Conservation (phyloP, 2,113 vertebrate genomes). For the Aleadryas rufinucha region DNA sequence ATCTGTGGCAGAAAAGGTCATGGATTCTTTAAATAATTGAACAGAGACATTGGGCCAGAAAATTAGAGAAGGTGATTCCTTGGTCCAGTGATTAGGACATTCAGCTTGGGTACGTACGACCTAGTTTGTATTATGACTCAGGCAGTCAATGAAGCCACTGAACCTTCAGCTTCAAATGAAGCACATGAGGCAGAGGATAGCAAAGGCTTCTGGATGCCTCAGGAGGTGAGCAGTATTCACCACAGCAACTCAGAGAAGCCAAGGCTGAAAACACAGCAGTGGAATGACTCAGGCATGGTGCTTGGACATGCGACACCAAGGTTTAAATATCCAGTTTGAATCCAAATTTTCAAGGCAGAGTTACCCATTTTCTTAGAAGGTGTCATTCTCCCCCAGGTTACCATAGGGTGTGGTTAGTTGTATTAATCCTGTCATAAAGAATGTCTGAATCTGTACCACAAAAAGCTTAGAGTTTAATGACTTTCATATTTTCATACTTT, state of each 20-base stretch:
- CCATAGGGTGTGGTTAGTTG: background rate
- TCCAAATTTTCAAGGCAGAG: accelerated
- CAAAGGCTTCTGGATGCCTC: background rate
- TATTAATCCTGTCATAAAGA: background rate
- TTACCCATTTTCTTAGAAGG: background rate
- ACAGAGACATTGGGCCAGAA: slow-evolving; percentile 14
- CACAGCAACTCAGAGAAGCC: background rate
- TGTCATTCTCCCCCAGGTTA: background rate
- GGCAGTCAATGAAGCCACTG: background rate
- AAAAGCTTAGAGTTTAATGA: background rate
- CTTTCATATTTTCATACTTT: background rate
- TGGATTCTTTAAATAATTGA: slow-evolving; percentile 40
- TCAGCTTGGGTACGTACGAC: background rate
- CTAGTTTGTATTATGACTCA: slow-evolving; percentile 25
- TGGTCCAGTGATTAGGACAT: background rate
- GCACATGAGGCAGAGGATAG: background rate
- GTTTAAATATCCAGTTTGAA: background rate
- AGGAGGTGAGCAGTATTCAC: background rate
- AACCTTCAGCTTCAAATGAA: background rate
- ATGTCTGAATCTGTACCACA: background rate
- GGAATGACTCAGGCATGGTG: background rate
- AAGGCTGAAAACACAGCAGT: background rate
- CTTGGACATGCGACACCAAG: accelerated
- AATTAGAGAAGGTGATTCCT: slow-evolving; percentile 18
- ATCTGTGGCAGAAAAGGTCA: background rate